Evolutionary conservation across 2,888 invertebrate genomes (phyloP), one percentile per base, ranked within the genome.

Genomic region (Tethea ocularis): DNA sequence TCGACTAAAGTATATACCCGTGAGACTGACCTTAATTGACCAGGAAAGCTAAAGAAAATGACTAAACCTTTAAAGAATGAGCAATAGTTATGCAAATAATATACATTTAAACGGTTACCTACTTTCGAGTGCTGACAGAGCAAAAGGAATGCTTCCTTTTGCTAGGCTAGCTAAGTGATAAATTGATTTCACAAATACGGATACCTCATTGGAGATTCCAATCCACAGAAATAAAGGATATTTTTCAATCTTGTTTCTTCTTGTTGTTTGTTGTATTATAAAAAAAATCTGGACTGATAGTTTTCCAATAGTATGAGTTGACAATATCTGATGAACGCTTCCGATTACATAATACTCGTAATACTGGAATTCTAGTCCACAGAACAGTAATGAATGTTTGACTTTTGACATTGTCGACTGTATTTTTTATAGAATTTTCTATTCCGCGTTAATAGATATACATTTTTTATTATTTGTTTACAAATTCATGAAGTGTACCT

Each of bases 371-470:
- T 74, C 80, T 78, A 82, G 76, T 70, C 64, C 75, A 70, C 71
- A 46, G 46, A 17, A 8, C 20, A 46, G 46, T 20, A 80, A 81
- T 79, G 83, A 80, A 79, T 82, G 80, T 84, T 75, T 87, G 88
- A 89, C 89, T 84, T 89, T 82, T 89, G 88, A 89, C 89, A 86
- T 88, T 88, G 87, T 80, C 83, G 68, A 58, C 78, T 69, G 72
- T 76, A 78, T 84, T 81, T n/a, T 75, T 69, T 71, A 72, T 64
- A 68, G 64, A 59, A 66, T 77, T 84, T 77, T 79, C 77, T 77
- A 78, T 84, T 84, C 80, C 79, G 82, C 73, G 70, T 78, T 75
- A 72, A 73, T 74, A 62, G 66, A 71, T 68, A 75, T 73, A 75
- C 64, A 69, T 3, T 6, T 66, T 67, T 71, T 74, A 72, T 71